phyloP scores from a whole-genome alignment of 1,140 invertebrate genomes.

The Pinna nobilis region DNA sequence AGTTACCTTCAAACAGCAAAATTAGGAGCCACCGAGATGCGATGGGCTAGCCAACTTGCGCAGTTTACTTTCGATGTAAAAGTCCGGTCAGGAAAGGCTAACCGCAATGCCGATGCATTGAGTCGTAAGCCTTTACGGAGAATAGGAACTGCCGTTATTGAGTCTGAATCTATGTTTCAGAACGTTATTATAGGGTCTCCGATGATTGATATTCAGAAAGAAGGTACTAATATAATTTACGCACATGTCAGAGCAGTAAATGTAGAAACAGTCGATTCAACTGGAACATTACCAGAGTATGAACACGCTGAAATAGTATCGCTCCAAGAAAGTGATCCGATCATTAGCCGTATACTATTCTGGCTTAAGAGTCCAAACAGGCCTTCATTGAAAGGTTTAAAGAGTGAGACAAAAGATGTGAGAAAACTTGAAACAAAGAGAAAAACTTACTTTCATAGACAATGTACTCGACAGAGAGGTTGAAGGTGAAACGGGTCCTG shows the following conservation, averaged over 20 bases:
- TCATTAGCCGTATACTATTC: neutral
- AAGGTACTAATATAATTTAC: neutral
- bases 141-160: neutral
- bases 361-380: neutral
- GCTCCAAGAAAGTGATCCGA: slow-evolving; percentile 1
- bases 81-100: slow-evolving; percentile 14
- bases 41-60: slow-evolving; percentile 36
- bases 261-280: neutral
- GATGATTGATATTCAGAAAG: neutral
- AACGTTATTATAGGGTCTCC: neutral
- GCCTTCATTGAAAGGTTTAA: neutral
- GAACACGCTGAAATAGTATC: slow-evolving; percentile 4
- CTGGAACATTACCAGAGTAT: slow-evolving; percentile 22
- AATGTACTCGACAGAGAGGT: slow-evolving; percentile 8
- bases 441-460: neutral
- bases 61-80: slow-evolving; percentile 5
- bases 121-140: slow-evolving; percentile 17
- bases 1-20: slow-evolving; percentile 38
- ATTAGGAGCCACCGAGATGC: slow-evolving; percentile 31
- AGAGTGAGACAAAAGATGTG: neutral
- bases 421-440: slow-evolving; percentile 13
- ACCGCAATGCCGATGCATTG: slow-evolving; percentile 29
- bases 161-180: neutral
- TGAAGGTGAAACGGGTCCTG: slow-evolving; percentile 8
- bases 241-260: neutral